Evolutionary conservation across 2,888 invertebrate genomes (phyloP).

Genomic region (Sisyra nigra): DNA sequence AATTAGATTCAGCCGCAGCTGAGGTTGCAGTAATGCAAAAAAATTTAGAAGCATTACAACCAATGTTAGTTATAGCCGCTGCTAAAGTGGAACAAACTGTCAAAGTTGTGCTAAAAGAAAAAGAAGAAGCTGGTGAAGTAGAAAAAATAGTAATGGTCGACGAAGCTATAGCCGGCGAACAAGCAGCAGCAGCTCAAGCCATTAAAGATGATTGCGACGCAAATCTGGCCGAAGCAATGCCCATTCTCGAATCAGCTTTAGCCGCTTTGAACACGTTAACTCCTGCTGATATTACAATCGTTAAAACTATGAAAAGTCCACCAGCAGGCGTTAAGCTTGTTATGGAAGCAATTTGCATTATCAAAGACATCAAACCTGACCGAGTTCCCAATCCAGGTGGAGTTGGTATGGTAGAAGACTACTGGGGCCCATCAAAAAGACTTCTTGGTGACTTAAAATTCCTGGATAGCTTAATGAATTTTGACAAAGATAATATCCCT

Average conservation of each 20-base stretch:
- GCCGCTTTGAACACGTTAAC: constrained; percentile 81
- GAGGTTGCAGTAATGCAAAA: constrained; percentile 69
- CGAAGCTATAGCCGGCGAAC: constrained; percentile 63
- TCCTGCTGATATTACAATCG: constrained; percentile 76
- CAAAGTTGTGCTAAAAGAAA: constrained; percentile 73
- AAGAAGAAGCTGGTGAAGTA: constrained; percentile 67
- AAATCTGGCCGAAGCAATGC: constrained; percentile 80
- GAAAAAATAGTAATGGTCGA: constrained; percentile 66
- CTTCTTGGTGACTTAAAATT: constrained; percentile 84
- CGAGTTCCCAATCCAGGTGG: constrained; percentile 69
- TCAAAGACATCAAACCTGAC: constrained; percentile 84
- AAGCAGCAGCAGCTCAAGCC: constrained; percentile 58
- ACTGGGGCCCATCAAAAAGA: constrained; percentile 83
- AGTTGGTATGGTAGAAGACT: constrained; percentile 76
- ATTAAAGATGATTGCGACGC: constrained; percentile 91
- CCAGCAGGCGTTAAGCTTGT: constrained; percentile 78
- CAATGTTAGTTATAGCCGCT: constrained; percentile 70
- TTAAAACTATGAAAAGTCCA: constrained; percentile 95
- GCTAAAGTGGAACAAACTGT: constrained; percentile 78
- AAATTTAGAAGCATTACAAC: constrained; percentile 71
- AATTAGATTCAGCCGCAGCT: constrained; percentile 65
- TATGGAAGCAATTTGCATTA: constrained; percentile 90
- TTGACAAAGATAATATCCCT: constrained; percentile 88
- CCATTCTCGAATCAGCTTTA: constrained; percentile 73
- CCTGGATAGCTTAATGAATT: constrained; percentile 69